These are phyloP conservation scores for Macrosteles quadrilineatus DNA, from an alignment of 1,140 invertebrate species.

Conservation along the genomic window DNA sequence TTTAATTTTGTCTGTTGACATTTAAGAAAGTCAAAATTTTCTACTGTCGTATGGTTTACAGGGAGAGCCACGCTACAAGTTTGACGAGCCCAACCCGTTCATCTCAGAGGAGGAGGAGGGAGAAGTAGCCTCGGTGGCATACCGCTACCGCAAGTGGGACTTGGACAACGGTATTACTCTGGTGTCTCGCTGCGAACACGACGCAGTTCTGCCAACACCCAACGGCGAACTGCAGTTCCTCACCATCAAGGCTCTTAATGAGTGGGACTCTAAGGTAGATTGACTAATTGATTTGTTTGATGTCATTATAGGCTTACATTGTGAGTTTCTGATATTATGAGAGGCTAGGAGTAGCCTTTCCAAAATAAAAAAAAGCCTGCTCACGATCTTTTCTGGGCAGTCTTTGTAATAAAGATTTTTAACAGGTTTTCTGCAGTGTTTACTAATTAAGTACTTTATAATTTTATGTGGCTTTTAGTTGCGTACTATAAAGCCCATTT, in stretches of 20 bases:
- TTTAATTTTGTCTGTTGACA: no score
- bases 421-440: no score
- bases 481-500: no score
- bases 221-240: conserved; percentile 92
- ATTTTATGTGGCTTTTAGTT: no score
- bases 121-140: conserved; percentile 93
- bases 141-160: conserved; percentile 96
- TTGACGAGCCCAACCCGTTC: conserved; percentile 93
- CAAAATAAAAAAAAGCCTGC: no score
- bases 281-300: neutral
- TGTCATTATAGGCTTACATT: no score
- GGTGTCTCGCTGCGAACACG: conserved; percentile 94
- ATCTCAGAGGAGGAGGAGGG: conserved; percentile 87
- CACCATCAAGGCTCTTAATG: conserved; percentile 97
- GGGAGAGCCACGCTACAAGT: conserved; percentile 84
- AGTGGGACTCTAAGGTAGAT: conserved; percentile 92
- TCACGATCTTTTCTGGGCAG: neutral
- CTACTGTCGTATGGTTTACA: no score
- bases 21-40: no score
- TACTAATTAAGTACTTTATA: no score
- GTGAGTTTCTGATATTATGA: no score
- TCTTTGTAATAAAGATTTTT: neutral
- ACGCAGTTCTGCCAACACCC: conserved; percentile 89
- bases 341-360: no score
- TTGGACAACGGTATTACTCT: conserved; percentile 91